Percentiles rank a stretch among this genome's conserved stretches.
Evolutionary conservation across 2,888 invertebrate genomes (phyloP).

Genomic region (Drosophila demipolita): DNA sequence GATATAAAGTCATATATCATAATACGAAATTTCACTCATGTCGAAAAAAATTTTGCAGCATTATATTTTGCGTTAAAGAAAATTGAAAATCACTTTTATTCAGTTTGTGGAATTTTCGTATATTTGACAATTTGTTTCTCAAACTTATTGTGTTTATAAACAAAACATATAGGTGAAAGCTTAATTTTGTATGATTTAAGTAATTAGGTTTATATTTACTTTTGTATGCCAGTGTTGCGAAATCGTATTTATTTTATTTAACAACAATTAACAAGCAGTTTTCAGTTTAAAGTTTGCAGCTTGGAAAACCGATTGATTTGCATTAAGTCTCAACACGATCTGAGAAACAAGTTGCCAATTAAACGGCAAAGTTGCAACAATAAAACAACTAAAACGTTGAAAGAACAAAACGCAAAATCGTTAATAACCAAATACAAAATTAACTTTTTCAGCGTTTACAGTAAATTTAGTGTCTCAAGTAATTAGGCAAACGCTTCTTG

Average conservation of each 20-base stretch:
- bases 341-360: constrained; percentile 55
- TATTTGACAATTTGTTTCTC: too few relatives aligned
- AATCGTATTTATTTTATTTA: constrained; percentile 51
- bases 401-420: background rate
- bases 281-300: constrained; percentile 24
- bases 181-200: background rate
- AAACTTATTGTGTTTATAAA: too few relatives aligned
- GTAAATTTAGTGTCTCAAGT: constrained; percentile 18
- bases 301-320: constrained; percentile 56
- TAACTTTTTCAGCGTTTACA: constrained; percentile 20
- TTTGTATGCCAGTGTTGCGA: constrained; percentile 39
- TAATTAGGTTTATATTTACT: background rate
- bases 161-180: background rate
- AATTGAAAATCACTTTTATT: too few relatives aligned
- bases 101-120: too few relatives aligned
- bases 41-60: too few relatives aligned
- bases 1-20: background rate
- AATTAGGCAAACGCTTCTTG: constrained; percentile 48
- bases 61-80: too few relatives aligned
- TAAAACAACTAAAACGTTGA: background rate
- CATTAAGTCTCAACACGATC: constrained; percentile 56
- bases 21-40: background rate
- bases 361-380: constrained; percentile 43
- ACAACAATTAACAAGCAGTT: constrained; percentile 53
- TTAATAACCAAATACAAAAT: constrained; percentile 37